Percentiles rank a stretch among this genome's conserved stretches.
Conservation (phyloP, 2,888 invertebrate species). For the Sussaba pulchella region DNA sequence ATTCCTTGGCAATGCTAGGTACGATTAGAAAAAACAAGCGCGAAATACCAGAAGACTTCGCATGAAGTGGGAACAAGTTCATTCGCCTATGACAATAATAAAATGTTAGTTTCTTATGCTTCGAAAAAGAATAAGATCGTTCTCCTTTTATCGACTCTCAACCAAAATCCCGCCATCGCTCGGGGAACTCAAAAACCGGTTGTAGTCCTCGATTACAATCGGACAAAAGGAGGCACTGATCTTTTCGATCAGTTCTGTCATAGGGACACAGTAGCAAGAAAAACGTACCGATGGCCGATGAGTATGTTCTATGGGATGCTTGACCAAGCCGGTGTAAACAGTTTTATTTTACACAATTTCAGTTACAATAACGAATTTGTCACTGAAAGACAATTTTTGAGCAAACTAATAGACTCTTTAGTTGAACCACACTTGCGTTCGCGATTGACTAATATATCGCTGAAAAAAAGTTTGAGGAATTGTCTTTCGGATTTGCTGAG, state of each 20-base stretch:
- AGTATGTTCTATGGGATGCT: slow-evolving; percentile 69
- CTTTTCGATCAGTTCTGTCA: slow-evolving; percentile 69
- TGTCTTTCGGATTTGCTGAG: too few species aligned
- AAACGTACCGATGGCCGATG: slow-evolving; percentile 68
- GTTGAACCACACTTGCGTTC: too few species aligned
- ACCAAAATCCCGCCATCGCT: slow-evolving; percentile 42
- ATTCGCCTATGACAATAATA: neutral
- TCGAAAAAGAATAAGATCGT: slow-evolving; percentile 46
- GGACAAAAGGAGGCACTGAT: slow-evolving; percentile 69
- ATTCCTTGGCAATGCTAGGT: neutral
- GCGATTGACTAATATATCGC: too few species aligned
- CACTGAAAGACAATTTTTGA: too few species aligned
- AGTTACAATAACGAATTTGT: too few species aligned
- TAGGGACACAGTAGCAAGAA: slow-evolving; percentile 60
- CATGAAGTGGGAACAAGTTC: slow-evolving; percentile 38
- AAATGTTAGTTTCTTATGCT: slow-evolving; percentile 15
- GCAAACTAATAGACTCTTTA: too few species aligned
- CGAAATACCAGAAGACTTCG: slow-evolving; percentile 54
- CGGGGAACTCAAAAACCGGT: slow-evolving; percentile 60
- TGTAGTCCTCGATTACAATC: slow-evolving; percentile 68
- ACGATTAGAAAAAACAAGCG: slow-evolving; percentile 57
- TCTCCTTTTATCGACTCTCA: slow-evolving; percentile 38
- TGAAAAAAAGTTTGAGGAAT: too few species aligned
- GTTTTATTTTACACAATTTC: slow-evolving; percentile 38
- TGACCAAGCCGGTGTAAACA: slow-evolving; percentile 60